Conservation (phyloP, 2,888 invertebrate species). For the Clunio marinus region DNA sequence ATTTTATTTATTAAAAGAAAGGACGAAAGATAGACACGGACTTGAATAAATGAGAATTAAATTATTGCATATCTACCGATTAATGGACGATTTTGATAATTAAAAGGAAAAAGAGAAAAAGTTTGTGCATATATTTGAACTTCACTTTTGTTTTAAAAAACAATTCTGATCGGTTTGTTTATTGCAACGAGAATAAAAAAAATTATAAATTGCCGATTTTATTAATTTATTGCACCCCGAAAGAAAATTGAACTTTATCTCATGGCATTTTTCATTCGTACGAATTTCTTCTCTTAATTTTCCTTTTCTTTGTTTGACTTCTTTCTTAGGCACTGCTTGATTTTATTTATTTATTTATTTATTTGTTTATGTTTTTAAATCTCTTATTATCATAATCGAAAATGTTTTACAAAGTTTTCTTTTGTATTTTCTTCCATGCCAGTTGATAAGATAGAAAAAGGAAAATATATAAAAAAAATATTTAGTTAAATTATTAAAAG, state of each 20-base stretch:
- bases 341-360: neutral
- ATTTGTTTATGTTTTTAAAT: neutral
- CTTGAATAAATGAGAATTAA: too few species aligned
- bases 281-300: conserved; percentile 38
- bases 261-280: conserved; percentile 6
- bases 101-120: too few species aligned
- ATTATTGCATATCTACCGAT: too few species aligned
- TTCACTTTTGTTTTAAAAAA: too few species aligned
- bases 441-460: too few species aligned
- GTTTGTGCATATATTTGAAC: too few species aligned
- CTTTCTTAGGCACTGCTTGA: conserved; percentile 7
- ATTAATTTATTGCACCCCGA: conserved; percentile 21
- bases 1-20: too few species aligned
- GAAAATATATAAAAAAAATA: neutral
- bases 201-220: conserved; percentile 2
- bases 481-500: neutral
- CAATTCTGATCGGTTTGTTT: too few species aligned
- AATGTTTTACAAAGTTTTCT: too few species aligned
- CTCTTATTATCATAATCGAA: too few species aligned
- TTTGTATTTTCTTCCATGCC: neutral
- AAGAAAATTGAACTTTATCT: conserved; percentile 11
- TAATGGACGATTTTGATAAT: too few species aligned
- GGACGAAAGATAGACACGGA: too few species aligned
- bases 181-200: neutral
- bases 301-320: neutral